Evolutionary conservation across 1,140 invertebrate species (phyloP), one percentile per base, ranked within the genome.

Genomic region (Prorops nasuta): DNA sequence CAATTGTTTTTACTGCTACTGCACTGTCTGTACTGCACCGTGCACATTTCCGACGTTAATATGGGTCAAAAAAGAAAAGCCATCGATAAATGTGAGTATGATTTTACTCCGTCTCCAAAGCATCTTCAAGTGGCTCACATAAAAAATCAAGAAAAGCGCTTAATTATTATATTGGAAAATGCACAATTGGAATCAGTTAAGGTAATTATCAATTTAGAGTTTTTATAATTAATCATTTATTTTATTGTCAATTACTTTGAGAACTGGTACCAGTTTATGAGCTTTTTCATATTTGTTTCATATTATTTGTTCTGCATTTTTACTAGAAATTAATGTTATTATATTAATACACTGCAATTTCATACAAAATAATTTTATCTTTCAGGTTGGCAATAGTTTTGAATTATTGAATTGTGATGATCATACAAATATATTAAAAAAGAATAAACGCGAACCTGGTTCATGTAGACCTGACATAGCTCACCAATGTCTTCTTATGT

Each of bases 151-250:
- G 90, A 94, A 58, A 96, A 96, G 78, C 84, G 94, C 39, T 78
- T 98, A 15, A 95, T 98, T 58, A 83, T 99, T 43, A 86, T 99
- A 50, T 73, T 99, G 38, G 96, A 98, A 80, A 87, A 89, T 42
- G 94, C 96, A 4, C 94, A 97, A 66, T 74, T 98, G 31, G 96
- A 98, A 82, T 92, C 91, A 44, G 94, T 96, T 0, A 98, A 98
- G 81, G 92, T 96, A 77, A 81, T 63, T 63, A 58, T 61, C 34
- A n/a, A n/a, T n/a, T 58, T 49, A 21, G 7, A 17, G n/a, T 44
- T 49, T 21, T 40, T 21, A 31, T 19, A 28, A 21, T 1, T 12
- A n/a, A n/a, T 38, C 18, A 17, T 38, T 39, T 8, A 18, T 3
- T 40, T 17, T 40, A 17, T 40, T 40, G 10, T 40, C 20, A 20